These are phyloP conservation scores for Pelusios castaneus DNA, from an alignment of 2,113 vertebrate genomes.

Conservation along the genomic window DNA sequence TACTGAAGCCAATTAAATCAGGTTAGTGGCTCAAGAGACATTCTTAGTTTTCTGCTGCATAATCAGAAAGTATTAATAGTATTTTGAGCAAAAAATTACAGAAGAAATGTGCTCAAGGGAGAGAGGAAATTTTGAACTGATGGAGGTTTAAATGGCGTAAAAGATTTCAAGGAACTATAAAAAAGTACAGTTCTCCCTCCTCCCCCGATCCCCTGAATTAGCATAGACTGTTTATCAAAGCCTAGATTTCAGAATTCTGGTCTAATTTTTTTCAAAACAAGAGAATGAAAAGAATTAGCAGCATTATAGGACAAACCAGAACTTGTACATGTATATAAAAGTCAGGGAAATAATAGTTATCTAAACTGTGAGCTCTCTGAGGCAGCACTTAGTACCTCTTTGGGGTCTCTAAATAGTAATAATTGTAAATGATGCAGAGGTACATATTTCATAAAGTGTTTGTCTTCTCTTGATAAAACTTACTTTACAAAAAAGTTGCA, in stretches of 20 bases:
- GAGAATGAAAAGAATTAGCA: neutral
- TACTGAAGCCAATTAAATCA: conserved; percentile 69
- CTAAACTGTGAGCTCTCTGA: neutral
- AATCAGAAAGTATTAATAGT: conserved; percentile 71
- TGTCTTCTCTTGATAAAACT: neutral
- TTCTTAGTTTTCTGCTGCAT: conserved; percentile 64
- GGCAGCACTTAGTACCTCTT: neutral
- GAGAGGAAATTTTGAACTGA: conserved; percentile 43
- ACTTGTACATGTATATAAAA: rapidly evolving
- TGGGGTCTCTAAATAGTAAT: neutral
- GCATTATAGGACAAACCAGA: neutral
- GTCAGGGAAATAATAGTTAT: neutral
- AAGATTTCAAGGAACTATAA: conserved; percentile 5
- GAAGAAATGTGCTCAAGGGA: conserved; percentile 16
- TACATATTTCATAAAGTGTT: neutral
- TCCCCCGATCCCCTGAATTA: neutral
- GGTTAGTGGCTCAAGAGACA: conserved; percentile 41
- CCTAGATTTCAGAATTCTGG: neutral
- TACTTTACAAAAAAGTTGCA: neutral
- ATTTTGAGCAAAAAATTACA: conserved; percentile 22
- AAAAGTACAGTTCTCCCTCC: neutral
- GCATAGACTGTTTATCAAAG: neutral
- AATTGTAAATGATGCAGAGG: neutral
- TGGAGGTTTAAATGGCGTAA: conserved; percentile 35
- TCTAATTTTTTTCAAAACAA: neutral